Conservation (phyloP, 2,888 invertebrate genomes). For the Brachypterus glaber region DNA sequence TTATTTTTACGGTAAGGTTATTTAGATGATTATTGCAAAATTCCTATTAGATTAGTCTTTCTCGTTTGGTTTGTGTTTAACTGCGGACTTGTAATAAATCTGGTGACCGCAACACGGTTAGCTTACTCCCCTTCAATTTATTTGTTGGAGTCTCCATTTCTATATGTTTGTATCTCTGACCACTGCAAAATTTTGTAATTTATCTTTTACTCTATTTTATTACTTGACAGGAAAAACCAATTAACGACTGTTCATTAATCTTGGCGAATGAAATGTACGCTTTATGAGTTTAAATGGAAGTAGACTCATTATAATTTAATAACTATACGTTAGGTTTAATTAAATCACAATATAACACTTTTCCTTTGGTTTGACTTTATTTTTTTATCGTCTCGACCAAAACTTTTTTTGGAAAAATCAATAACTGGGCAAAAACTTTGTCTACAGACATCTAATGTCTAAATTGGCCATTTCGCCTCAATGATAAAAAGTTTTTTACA, state of each 20-base stretch:
- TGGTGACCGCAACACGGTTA: slow-evolving; percentile 35
- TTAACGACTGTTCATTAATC: slow-evolving; percentile 15
- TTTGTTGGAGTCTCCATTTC: slow-evolving; percentile 32
- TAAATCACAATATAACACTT: no score
- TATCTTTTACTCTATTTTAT: slow-evolving; percentile 21
- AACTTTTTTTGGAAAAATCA: no score
- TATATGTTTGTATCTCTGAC: slow-evolving; percentile 25
- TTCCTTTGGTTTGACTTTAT: no score
- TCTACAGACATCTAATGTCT: no score
- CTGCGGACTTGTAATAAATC: slow-evolving; percentile 37
- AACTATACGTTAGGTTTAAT: no score
- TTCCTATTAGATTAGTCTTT: slow-evolving; percentile 4
- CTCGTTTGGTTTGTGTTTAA: neutral
- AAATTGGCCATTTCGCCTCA: no score
- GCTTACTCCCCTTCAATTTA: slow-evolving; percentile 33
- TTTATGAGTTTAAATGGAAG: no score
- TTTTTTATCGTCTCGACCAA: no score
- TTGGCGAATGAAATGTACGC: no score
- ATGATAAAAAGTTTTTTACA: no score
- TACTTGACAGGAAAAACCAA: slow-evolving; percentile 17
- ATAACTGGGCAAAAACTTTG: no score
- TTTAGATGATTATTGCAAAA: slow-evolving; percentile 2
- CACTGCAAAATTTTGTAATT: slow-evolving; percentile 18
- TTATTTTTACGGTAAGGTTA: neutral
- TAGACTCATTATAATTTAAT: no score